Conservation (phyloP, 2,113 vertebrate genomes). For the Sebastes fasciatus region DNA sequence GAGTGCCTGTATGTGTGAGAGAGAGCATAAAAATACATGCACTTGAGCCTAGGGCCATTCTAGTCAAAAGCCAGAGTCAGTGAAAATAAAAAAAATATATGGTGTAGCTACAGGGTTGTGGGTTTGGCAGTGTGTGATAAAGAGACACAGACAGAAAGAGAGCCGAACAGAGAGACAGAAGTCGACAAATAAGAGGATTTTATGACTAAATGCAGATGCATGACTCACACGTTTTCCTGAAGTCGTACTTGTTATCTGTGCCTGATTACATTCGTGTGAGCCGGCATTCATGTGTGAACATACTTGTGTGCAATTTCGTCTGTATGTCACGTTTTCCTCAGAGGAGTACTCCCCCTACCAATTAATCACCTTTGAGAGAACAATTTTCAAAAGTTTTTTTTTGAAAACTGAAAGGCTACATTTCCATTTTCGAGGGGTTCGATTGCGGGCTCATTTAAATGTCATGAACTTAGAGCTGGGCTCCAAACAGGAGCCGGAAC, state of each 20-base stretch:
- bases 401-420: constrained; percentile 9
- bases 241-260: constrained; percentile 38
- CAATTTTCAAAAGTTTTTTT: constrained; percentile 29
- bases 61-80: constrained; percentile 10
- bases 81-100: background rate
- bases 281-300: background rate
- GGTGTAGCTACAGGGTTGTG: background rate
- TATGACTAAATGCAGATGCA: constrained; percentile 26
- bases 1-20: background rate
- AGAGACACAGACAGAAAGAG: background rate
- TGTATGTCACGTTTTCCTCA: constrained; percentile 6
- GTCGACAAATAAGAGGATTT: constrained; percentile 24
- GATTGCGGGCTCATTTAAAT: constrained; percentile 41
- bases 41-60: constrained; percentile 1
- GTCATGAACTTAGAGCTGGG: constrained; percentile 11
- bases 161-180: background rate
- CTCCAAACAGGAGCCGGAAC: constrained; percentile 3
- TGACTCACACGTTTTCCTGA: constrained; percentile 45
- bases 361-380: constrained; percentile 15
- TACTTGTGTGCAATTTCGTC: constrained; percentile 5
- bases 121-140: constrained; percentile 2
- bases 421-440: constrained; percentile 23
- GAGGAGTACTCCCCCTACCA: constrained; percentile 11
- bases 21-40: constrained; percentile 30
- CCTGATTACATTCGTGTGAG: constrained; percentile 26